phyloP scores from a whole-genome alignment of 2,888 invertebrate species.

The Diarsia mendica region DNA sequence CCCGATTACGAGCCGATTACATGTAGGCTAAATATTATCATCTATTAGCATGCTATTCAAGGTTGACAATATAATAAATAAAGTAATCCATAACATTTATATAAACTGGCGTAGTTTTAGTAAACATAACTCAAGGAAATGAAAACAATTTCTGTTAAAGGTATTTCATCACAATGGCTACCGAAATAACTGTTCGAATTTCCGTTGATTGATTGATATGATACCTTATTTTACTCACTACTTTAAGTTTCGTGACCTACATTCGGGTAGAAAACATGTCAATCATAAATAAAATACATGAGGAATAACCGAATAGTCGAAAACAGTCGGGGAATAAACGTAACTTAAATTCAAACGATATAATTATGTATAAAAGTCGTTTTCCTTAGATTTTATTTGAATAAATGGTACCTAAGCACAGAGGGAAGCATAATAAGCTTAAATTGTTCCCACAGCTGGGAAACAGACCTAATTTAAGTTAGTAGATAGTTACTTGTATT shows the following conservation, averaged over 20 bases:
- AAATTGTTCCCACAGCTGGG: too few species aligned
- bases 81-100: slow-evolving; percentile 1
- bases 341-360: neutral
- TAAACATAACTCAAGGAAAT: slow-evolving; percentile 19
- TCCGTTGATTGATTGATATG: slow-evolving; percentile 53
- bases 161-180: slow-evolving; percentile 16
- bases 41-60: slow-evolving; percentile 4
- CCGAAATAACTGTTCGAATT: slow-evolving; percentile 35
- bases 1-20: neutral
- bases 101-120: neutral
- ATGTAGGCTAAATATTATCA: neutral
- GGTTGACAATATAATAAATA: neutral
- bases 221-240: slow-evolving; percentile 9
- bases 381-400: neutral
- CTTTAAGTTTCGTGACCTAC: slow-evolving; percentile 63
- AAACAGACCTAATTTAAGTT: too few species aligned
- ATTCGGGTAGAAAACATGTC: slow-evolving; percentile 68
- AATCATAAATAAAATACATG: slow-evolving; percentile 68
- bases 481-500: neutral
- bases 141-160: slow-evolving; percentile 19
- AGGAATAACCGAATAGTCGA: slow-evolving; percentile 42
- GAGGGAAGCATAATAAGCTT: neutral
- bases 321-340: neutral
- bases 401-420: neutral
- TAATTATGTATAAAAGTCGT: neutral